Evolutionary conservation across 2,888 invertebrate species (phyloP).

Genomic region (Diarsia dahlii): DNA sequence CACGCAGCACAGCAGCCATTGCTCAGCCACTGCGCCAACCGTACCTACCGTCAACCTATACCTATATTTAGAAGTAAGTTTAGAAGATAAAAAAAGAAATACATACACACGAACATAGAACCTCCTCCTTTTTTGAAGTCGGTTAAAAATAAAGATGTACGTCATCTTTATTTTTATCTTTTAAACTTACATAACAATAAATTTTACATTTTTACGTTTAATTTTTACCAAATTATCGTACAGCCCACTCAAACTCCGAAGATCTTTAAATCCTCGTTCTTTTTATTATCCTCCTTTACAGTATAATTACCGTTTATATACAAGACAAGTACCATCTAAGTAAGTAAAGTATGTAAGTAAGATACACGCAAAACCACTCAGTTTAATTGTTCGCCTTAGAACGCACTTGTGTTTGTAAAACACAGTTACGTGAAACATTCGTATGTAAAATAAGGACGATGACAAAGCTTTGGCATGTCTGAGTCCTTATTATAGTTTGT

Average conservation of each 20-base stretch:
- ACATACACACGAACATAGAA: too few relatives aligned
- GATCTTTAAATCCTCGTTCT: conserved; percentile 52
- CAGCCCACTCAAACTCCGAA: conserved; percentile 64
- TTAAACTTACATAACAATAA: too few relatives aligned
- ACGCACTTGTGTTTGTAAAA: conserved; percentile 53
- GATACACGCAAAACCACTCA: conserved; percentile 68
- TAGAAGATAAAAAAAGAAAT: too few relatives aligned
- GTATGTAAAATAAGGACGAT: conserved; percentile 57
- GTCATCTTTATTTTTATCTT: too few relatives aligned
- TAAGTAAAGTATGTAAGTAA: conserved; percentile 42
- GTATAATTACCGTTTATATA: conserved; percentile 68
- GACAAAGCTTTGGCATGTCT: conserved; percentile 39
- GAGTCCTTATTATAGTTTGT: conserved; percentile 30
- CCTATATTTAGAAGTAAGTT: too few relatives aligned
- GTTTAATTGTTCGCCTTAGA: conserved; percentile 62
- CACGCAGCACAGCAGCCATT: too few relatives aligned
- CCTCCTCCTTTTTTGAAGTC: too few relatives aligned
- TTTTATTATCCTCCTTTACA: conserved; percentile 66
- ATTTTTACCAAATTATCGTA: conserved; percentile 11
- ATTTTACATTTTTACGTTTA: too few relatives aligned
- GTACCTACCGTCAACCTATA: too few relatives aligned
- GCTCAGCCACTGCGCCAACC: too few relatives aligned
- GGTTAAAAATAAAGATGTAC: conserved; percentile 59
- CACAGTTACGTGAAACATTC: conserved; percentile 43
- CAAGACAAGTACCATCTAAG: conserved; percentile 34